Evolutionary conservation across 2,888 invertebrate species (phyloP), one percentile per base, ranked within the genome.

Genomic region (Helleia helle): DNA sequence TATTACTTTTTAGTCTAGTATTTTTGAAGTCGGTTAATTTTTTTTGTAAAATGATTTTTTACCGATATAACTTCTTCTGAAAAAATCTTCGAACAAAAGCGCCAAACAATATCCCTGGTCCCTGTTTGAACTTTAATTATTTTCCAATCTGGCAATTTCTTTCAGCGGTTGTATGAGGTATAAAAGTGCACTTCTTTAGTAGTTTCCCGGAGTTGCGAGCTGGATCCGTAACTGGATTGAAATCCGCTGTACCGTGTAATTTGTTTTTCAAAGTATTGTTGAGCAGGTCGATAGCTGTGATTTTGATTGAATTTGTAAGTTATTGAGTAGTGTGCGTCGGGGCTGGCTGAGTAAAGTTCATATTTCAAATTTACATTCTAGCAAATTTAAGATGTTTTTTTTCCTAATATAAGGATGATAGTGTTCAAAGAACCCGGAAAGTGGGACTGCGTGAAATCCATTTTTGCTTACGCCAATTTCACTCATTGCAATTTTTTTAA

Each of bases 181-280:
- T 7, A 31, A 31, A 25, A 25, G 30, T 31, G 40, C 40, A 39
- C 11, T 39, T 39, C 24, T 25, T 11, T 36, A 22, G 24, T 40
- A 25, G 31, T 30, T 31, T 30, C 30, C 30, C 22, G 31, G 8
- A 34, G 18, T 18, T 22, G 3, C 22, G 22, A 22, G 28, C 12
- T 4, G 22, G 31, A 40, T 31, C 39, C 31, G 39, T 31, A 40
- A 40, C 39, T 24, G 31, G 38, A 49, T 47, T 49, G 45, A 38
- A 36, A 41, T 26, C 31, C 47, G 27, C 17, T 24, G 47, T 29
- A 34, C 38, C 44, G 43, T 46, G 34, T 42, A 43, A 46, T 40
- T 44, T 44, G 39, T 39, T 39, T 30, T 24, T 14, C 39, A 30
- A 39, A 39, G 39, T 39, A 39, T 39, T 39, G 39, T 39, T 34